Evolutionary conservation across 2,797 vertebrate genomes (phyloP).

Genomic region (Myiotriccus ornatus): DNA sequence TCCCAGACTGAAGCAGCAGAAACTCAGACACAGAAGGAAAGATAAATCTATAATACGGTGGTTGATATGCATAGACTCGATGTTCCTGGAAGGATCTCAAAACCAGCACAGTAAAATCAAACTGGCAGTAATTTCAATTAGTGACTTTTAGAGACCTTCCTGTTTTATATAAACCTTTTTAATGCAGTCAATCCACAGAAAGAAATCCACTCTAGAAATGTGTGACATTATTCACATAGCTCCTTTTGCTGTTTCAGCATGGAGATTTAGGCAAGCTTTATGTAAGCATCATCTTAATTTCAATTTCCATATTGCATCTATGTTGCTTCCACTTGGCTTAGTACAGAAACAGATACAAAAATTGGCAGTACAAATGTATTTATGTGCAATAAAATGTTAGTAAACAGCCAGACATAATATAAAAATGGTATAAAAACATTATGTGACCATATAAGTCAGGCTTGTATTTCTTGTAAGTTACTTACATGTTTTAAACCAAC

Average conservation of each 20-base stretch:
- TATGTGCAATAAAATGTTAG: background rate
- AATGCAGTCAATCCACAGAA: background rate
- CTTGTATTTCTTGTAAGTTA: background rate
- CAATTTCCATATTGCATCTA: background rate
- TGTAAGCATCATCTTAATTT: background rate
- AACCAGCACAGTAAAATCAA: background rate
- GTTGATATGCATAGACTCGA: background rate
- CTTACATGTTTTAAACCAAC: background rate
- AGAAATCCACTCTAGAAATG: background rate
- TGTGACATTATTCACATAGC: background rate
- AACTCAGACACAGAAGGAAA: background rate
- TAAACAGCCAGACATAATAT: background rate
- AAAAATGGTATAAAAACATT: background rate
- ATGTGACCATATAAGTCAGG: background rate
- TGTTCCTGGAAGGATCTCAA: background rate
- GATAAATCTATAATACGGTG: background rate
- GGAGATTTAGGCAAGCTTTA: background rate
- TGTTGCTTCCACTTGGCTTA: background rate
- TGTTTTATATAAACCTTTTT: background rate
- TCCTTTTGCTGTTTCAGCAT: background rate
- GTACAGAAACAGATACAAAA: background rate
- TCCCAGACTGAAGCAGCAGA: background rate
- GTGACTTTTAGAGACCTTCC: background rate
- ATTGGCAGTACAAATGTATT: background rate
- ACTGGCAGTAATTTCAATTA: background rate